Conservation (phyloP, 2,797 vertebrate genomes). For the Brachyalestes nurse region DNA sequence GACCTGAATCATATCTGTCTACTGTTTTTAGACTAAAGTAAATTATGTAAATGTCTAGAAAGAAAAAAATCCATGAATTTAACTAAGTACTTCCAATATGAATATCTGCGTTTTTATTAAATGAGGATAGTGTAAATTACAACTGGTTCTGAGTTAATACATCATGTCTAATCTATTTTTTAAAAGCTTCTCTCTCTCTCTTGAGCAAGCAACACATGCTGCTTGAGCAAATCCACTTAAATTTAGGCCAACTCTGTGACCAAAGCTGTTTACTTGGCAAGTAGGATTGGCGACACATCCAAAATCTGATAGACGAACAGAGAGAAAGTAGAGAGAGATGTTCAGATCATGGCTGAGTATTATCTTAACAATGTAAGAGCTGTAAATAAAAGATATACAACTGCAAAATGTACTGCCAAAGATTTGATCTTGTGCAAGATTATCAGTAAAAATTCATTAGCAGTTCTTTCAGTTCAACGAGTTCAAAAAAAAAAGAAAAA, state of each 20-base stretch:
- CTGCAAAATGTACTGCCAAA: constrained; percentile 41
- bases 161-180: constrained; percentile 56
- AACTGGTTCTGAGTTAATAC: constrained; percentile 65
- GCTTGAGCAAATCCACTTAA: constrained; percentile 64
- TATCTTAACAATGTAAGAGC: constrained; percentile 27
- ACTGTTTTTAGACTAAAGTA: constrained; percentile 19
- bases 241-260: constrained; percentile 71
- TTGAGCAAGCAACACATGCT: constrained; percentile 66
- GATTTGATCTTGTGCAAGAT: constrained; percentile 40
- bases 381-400: constrained; percentile 20
- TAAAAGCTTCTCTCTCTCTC: constrained; percentile 51
- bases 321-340: constrained; percentile 34
- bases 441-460: constrained; percentile 27
- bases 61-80: neutral
- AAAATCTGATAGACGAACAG: constrained; percentile 62
- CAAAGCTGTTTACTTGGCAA: constrained; percentile 75
- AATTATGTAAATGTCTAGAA: constrained; percentile 5
- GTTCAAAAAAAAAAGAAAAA: constrained; percentile 27
- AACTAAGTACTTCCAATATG: neutral
- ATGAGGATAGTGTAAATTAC: constrained; percentile 58
- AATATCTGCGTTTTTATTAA: neutral
- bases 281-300: constrained; percentile 64
- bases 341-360: constrained; percentile 37
- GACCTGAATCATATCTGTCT: constrained; percentile 24
- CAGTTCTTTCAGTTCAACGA: constrained; percentile 11